Conservation (phyloP, 2,888 invertebrate genomes). For the Eristalis arbustorum region DNA sequence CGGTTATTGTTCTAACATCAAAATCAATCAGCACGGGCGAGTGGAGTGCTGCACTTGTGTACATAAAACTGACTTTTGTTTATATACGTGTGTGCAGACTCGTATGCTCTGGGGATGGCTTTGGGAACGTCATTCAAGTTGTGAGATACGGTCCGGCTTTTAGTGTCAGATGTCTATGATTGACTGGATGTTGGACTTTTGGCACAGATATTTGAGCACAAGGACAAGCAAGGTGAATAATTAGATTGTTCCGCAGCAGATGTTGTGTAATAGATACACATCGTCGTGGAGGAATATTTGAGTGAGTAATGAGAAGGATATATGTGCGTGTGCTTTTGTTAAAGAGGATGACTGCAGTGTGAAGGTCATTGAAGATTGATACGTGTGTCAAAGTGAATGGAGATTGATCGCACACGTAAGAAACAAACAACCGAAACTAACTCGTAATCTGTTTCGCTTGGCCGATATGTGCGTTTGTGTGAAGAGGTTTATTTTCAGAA, state of each 20-base stretch:
- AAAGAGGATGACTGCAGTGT: slow-evolving; percentile 30
- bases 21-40: neutral
- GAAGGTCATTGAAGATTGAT: slow-evolving; percentile 38
- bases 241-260: slow-evolving; percentile 6
- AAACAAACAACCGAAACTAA: neutral
- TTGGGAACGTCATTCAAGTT: neutral
- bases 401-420: neutral
- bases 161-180: slow-evolving; percentile 55
- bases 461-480: neutral
- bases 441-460: neutral
- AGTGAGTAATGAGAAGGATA: neutral
- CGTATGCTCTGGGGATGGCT: neutral
- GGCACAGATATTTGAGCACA: neutral
- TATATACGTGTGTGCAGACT: neutral
- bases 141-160: slow-evolving; percentile 41
- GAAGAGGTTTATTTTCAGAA: too few species aligned
- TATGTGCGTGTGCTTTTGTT: neutral
- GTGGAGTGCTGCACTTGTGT: neutral
- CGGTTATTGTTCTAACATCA: neutral
- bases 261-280: slow-evolving; percentile 28
- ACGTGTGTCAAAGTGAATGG: neutral
- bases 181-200: slow-evolving; percentile 46
- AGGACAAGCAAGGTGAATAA: neutral
- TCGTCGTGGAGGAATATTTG: neutral
- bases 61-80: neutral